Conservation (phyloP, 2,113 vertebrate genomes). For the Anseranas semipalmata region DNA sequence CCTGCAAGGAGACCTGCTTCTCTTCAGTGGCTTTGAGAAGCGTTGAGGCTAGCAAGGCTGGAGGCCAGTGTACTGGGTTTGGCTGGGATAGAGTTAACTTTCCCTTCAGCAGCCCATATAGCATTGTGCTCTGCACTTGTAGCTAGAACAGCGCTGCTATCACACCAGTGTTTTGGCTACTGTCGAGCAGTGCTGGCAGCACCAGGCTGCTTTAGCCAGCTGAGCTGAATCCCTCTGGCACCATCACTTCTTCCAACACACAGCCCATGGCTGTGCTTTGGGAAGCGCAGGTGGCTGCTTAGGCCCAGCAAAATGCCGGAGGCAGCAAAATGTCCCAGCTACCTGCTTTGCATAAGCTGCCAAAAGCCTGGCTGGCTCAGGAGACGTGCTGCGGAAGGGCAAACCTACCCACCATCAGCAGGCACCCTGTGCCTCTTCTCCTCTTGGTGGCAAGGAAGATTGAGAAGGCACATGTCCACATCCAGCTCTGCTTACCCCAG, state of each 20-base stretch:
- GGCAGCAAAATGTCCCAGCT: not conserved
- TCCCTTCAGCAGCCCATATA: too few species aligned
- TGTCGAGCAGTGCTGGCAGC: too few species aligned
- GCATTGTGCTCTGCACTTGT: too few species aligned
- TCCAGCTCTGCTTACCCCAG: not conserved
- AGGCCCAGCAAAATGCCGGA: not conserved
- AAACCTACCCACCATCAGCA: not conserved
- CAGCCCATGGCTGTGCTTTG: accelerated
- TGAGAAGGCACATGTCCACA: accelerated
- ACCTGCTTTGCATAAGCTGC: not conserved
- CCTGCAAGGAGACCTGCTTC: accelerated
- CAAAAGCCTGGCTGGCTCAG: not conserved
- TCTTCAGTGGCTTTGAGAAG: not conserved
- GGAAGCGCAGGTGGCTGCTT: not conserved
- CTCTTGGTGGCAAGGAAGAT: not conserved
- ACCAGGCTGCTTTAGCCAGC: accelerated
- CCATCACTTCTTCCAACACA: accelerated
- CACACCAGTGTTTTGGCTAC: too few species aligned
- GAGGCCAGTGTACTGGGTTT: too few species aligned
- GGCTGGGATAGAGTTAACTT: too few species aligned
- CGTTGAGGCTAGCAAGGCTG: not conserved
- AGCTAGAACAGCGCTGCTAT: too few species aligned
- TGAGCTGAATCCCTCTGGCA: accelerated
- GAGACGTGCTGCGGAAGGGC: not conserved
- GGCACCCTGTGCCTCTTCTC: too few species aligned